These are phyloP conservation scores for Urocynchramus pylzowi DNA, from an alignment of 2,113 vertebrate genomes.

Conservation along the genomic window DNA sequence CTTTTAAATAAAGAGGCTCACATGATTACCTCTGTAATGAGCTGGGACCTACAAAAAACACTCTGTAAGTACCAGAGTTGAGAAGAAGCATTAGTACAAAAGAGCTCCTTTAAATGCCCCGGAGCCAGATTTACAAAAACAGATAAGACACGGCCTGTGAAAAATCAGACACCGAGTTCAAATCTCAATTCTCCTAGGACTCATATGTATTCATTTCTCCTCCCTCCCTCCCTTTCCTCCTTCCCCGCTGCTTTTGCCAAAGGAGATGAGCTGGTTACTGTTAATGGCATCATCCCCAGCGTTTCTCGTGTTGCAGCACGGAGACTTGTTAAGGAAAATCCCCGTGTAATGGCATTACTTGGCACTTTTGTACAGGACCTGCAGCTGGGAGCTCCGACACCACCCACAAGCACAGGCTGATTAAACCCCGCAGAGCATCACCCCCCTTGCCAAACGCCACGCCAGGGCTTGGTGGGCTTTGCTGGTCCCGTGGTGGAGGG, in stretches of 20 bases:
- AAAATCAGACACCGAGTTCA: background rate
- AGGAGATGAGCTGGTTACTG: slow-evolving; percentile 27
- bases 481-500: background rate
- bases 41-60: background rate
- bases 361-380: background rate
- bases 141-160: background rate
- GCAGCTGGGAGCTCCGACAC: background rate
- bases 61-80: background rate
- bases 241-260: background rate
- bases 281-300: slow-evolving; percentile 17
- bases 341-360: slow-evolving; percentile 22
- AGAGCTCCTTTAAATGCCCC: background rate
- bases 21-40: slow-evolving; percentile 10
- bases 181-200: slow-evolving; percentile 6
- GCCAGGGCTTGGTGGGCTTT: background rate
- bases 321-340: slow-evolving; percentile 24
- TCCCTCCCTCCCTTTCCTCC: background rate
- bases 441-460: background rate
- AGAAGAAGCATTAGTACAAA: background rate
- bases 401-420: background rate
- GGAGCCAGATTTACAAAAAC: background rate
- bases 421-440: background rate
- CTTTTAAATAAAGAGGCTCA: background rate
- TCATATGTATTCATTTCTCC: background rate
- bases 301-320: background rate